A percentile compares a stretch with the other conserved stretches of the same genome.
These are phyloP conservation scores for Thunnus maccoyii DNA, from an alignment of 2,113 vertebrate genomes.

Conservation along the genomic window DNA sequence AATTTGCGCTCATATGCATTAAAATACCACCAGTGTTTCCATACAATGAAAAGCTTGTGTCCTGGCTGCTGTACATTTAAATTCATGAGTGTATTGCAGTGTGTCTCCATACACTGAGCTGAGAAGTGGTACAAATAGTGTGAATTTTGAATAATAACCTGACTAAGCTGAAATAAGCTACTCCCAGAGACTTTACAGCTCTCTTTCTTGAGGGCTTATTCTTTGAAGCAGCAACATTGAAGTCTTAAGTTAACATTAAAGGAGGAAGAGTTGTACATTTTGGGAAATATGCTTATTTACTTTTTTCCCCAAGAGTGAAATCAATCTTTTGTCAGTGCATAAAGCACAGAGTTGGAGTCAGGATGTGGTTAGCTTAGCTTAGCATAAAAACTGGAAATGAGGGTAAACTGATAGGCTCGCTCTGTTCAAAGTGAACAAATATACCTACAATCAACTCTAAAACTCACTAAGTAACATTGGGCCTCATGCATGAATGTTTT, in stretches of 20 bases:
- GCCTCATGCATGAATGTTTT: too few relatives aligned
- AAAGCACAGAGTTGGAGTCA: not conserved
- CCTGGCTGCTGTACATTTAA: not conserved
- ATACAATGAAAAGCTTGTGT: not conserved
- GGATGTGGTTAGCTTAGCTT: not conserved
- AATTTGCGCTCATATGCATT: not conserved
- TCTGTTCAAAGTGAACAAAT: not conserved
- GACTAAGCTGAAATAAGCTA: not conserved
- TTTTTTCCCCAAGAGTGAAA: not conserved
- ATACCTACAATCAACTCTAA: not conserved
- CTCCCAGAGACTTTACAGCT: not conserved
- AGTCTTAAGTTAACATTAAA: slow-evolving; percentile 21
- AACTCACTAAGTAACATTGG: not conserved
- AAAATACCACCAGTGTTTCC: not conserved
- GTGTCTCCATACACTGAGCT: not conserved
- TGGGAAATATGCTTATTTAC: not conserved
- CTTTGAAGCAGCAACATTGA: slow-evolving; percentile 15
- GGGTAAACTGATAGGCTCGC: not conserved
- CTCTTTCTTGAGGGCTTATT: not conserved
- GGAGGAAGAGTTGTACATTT: not conserved
- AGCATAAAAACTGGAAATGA: not conserved
- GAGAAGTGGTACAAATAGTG: not conserved
- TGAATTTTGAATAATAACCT: not conserved
- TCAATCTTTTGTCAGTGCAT: too few relatives aligned
- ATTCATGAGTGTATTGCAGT: not conserved